Percentiles rank a stretch among this genome's conserved stretches.
These are phyloP conservation scores for Macrocentrus cingulum DNA, from an alignment of 1,140 invertebrate species.

Conservation along the genomic window DNA sequence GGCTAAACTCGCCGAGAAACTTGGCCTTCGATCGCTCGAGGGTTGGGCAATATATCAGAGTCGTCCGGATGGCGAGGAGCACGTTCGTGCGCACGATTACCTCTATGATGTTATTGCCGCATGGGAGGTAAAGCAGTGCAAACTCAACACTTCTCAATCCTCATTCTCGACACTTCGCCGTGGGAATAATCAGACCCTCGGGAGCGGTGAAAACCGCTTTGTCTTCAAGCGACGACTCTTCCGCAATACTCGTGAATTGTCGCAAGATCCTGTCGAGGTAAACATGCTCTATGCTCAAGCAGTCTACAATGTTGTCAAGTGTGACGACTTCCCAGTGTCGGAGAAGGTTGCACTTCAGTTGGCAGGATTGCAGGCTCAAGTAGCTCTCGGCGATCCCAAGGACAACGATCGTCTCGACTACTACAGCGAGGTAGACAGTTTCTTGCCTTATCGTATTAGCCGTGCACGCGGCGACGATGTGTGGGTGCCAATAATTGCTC, in stretches of 20 bases:
- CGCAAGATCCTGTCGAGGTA: constrained; percentile 95
- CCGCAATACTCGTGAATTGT: constrained; percentile 82
- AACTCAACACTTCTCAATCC: constrained; percentile 60
- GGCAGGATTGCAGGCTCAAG: constrained; percentile 91
- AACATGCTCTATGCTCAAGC: constrained; percentile 94
- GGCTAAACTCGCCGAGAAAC: constrained; percentile 83
- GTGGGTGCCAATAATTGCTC: constrained; percentile 84
- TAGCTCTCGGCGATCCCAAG: constrained; percentile 84
- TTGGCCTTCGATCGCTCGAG: constrained; percentile 79
- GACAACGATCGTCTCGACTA: constrained; percentile 70
- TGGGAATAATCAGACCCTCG: constrained; percentile 63
- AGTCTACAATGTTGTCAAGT: constrained; percentile 91
- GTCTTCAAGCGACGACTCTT: constrained; percentile 91
- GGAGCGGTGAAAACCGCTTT: constrained; percentile 87
- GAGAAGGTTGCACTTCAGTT: constrained; percentile 93
- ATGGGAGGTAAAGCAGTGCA: constrained; percentile 83
- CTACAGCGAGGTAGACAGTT: constrained; percentile 79
- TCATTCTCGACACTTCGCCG: constrained; percentile 63
- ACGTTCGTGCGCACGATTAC: constrained; percentile 91
- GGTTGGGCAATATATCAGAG: constrained; percentile 95
- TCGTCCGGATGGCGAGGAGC: constrained; percentile 81
- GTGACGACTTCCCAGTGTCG: constrained; percentile 92
- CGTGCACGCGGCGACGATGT: constrained; percentile 73
- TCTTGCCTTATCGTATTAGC: constrained; percentile 77
- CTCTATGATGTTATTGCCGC: constrained; percentile 91